Evolutionary conservation across 2,113 vertebrate species (phyloP), one percentile per base, ranked within the genome.

Genomic region (Lichenostomus cassidix): DNA sequence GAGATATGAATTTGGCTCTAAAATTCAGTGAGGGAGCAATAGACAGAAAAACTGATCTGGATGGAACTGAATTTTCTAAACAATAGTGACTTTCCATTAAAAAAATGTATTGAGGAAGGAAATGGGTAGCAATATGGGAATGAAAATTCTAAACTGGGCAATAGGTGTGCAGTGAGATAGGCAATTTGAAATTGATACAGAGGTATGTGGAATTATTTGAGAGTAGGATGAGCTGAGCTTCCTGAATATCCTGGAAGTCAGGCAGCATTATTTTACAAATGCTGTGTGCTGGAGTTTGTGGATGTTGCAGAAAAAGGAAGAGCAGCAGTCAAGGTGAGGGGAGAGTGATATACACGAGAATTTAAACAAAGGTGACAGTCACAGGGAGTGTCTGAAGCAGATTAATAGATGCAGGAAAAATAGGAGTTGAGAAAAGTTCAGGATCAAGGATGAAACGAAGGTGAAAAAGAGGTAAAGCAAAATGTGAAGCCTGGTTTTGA

Each of bases 341-440:
- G 17, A 88, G 85, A 87, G 56, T 93, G 88, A 96, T 86, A 77
- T 92, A 88, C 73, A 49, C 7, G 49, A 68, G 76, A 90, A 83
- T 86, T 94, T 94, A 91, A 87, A 90, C 75, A 83, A 89, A 90
- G 52, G 79, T 87, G 93, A 78, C 83, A 81, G 71, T 92, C 1
- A 3, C 56, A 78, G 75, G 71, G 53, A 39, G 15, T 42, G 25
- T 93, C 87, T 83, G 90, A 83, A 68, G 44, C 68, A 89, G 88
- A 93, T 96, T 96, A 87, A 95, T 90, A 93, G 91, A 85, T 4
- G 2, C 22, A 33, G 68, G 59, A 68, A 89, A 95, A 93, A 92
- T 28, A 60, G 68, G 17, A 92, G 39, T 44, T 64, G 56, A 93
- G 60, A 60, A 88, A 88, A 90, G 67, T 93, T 95, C 70, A 80